Percentiles rank a stretch among this genome's conserved stretches.
Conservation (phyloP, 2,113 vertebrate species). For the Oenanthe oenanthe region DNA sequence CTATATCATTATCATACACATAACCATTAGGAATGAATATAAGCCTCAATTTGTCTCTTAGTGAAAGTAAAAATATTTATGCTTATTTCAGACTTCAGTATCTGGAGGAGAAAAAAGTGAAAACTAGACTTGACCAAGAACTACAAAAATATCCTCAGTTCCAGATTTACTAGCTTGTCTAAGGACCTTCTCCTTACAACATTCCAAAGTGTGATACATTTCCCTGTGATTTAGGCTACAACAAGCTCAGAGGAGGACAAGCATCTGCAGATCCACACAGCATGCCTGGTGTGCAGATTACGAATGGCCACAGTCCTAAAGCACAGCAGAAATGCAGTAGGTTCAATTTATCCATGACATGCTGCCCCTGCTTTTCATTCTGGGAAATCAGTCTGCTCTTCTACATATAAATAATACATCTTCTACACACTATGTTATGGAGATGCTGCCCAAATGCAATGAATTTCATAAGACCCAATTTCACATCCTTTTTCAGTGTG, state of each 20-base stretch:
- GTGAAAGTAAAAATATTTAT: neutral
- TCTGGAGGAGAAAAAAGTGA: neutral
- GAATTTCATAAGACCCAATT: neutral
- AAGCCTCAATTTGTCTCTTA: neutral
- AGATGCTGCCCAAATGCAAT: neutral
- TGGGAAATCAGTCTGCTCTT: neutral
- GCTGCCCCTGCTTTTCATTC: neutral
- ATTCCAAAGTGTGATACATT: neutral
- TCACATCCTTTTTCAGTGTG: neutral
- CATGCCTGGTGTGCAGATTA: neutral
- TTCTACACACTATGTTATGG: neutral
- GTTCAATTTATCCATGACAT: neutral
- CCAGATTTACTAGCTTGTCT: neutral
- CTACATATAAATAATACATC: neutral
- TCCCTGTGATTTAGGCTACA: neutral
- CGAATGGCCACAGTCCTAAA: neutral
- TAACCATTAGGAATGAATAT: neutral
- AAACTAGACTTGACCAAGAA: neutral
- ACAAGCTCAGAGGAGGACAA: neutral
- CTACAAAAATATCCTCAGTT: neutral
- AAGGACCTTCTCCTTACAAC: neutral
- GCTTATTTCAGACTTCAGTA: neutral
- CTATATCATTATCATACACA: neutral
- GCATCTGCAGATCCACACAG: neutral
- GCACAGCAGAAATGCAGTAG: neutral